Evolutionary conservation across 2,888 invertebrate species (phyloP).

Genomic region (Apodemia zela): DNA sequence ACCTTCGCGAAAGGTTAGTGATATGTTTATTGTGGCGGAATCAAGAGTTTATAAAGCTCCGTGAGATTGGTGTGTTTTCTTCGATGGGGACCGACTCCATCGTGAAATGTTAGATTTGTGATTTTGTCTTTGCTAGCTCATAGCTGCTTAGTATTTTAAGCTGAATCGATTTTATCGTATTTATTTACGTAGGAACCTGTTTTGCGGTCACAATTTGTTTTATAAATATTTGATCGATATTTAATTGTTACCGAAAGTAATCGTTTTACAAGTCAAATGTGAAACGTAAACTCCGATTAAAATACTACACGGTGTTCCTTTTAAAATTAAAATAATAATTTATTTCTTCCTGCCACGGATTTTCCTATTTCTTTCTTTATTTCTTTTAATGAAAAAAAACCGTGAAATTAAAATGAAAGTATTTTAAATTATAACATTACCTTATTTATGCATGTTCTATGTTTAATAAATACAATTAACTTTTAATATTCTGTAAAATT

Average conservation of each 20-base stretch:
- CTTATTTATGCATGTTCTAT: conserved; percentile 1
- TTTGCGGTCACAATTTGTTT: conserved; percentile 60
- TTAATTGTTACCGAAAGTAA: conserved; percentile 9
- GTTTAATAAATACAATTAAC: neutral
- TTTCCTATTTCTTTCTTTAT: neutral
- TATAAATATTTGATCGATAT: conserved; percentile 22
- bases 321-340: neutral
- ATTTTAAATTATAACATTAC: neutral
- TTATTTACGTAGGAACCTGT: conserved; percentile 53
- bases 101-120: conserved; percentile 54
- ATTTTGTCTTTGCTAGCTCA: conserved; percentile 71
- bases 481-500: neutral
- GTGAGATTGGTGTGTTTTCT: conserved; percentile 39
- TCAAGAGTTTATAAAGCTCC: conserved; percentile 57
- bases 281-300: neutral
- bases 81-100: conserved; percentile 36
- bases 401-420: neutral
- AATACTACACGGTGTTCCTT: neutral
- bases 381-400: neutral
- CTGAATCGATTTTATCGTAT: conserved; percentile 64
- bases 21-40: conserved; percentile 70
- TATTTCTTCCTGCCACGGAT: neutral
- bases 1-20: conserved; percentile 80
- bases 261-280: conserved; percentile 8
- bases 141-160: conserved; percentile 71